These are phyloP conservation scores for Trogon melanurus DNA, from an alignment of 2,113 vertebrate genomes.

Conservation along the genomic window DNA sequence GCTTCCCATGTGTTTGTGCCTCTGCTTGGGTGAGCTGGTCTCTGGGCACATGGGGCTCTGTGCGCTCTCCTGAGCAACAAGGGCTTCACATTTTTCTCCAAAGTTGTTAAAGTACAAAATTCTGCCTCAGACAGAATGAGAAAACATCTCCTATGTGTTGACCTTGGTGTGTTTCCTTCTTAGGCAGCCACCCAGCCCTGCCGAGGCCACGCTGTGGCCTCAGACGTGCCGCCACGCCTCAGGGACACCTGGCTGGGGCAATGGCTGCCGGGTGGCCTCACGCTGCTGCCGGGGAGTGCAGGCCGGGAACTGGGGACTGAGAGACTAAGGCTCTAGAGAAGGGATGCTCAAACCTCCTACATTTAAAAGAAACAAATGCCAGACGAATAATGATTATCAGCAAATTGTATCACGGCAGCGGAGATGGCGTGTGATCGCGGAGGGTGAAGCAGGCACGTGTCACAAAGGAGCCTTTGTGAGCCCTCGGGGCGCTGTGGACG, in stretches of 20 bases:
- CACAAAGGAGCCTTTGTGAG: neutral
- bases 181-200: fast-evolving
- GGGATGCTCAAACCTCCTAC: fast-evolving
- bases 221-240: fast-evolving
- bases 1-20: neutral
- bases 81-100: neutral
- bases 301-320: neutral
- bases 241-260: neutral
- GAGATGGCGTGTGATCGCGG: fast-evolving
- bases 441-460: neutral
- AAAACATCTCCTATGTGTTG: fast-evolving
- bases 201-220: fast-evolving
- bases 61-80: neutral
- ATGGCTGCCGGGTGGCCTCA: fast-evolving
- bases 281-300: fast-evolving
- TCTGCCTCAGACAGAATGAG: neutral
- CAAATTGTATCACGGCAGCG: neutral
- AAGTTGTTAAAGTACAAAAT: neutral
- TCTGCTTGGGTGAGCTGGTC: neutral
- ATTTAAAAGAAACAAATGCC: neutral
- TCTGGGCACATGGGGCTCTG: neutral
- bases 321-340: no score
- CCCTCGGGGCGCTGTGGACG: fast-evolving
- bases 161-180: fast-evolving
- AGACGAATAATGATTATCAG: neutral